Conservation (phyloP, 2,888 invertebrate species). For the Micoletzkya japonica region DNA sequence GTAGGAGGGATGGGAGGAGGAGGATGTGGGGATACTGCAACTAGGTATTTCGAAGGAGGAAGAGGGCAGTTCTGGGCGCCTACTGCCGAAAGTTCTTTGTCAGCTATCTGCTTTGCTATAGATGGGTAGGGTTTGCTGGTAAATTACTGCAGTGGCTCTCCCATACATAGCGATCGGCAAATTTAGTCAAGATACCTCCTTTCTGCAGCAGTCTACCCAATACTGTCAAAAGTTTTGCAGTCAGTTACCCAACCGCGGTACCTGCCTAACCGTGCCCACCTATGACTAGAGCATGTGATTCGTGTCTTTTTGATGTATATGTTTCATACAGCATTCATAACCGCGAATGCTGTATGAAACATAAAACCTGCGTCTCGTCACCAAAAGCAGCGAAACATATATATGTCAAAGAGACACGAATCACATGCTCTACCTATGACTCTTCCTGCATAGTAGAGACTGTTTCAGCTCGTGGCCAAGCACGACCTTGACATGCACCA, state of each 20-base stretch:
- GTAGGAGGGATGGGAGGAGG: neutral
- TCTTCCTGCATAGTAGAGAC: neutral
- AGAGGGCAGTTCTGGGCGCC: no score
- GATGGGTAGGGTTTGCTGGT: no score
- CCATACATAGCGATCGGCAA: no score
- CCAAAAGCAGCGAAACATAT: neutral
- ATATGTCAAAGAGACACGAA: neutral
- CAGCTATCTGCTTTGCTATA: no score
- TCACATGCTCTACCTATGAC: neutral
- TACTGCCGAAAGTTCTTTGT: no score
- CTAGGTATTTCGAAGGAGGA: no score
- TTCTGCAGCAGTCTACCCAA: no score
- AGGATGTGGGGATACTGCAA: neutral
- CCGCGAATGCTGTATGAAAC: neutral
- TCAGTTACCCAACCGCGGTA: no score
- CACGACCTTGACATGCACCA: conserved; percentile 51
- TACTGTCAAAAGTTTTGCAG: no score
- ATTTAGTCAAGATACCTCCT: no score
- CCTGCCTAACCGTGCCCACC: neutral
- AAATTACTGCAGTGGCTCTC: no score
- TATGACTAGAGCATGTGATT: neutral
- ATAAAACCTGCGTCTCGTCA: neutral
- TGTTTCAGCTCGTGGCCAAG: conserved; percentile 44
- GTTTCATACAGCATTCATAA: no score
- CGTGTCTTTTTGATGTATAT: neutral